Percentiles rank a stretch among this genome's conserved stretches.
Conservation (phyloP, 2,888 invertebrate species). For the Zelleria hepariella region DNA sequence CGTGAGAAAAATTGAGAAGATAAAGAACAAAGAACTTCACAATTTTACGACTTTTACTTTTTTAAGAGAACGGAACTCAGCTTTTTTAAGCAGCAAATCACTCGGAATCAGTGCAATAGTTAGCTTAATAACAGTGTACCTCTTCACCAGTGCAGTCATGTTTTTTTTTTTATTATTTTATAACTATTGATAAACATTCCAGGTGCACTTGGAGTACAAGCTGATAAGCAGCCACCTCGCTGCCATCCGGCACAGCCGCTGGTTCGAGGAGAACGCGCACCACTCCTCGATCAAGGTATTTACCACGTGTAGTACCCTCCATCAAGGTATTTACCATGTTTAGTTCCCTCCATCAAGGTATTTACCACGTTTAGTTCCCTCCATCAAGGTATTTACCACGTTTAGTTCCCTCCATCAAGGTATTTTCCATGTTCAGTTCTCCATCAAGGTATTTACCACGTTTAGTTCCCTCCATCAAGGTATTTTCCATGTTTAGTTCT, state of each 20-base stretch:
- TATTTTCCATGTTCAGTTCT: too few species aligned
- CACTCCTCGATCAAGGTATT: slow-evolving; percentile 92
- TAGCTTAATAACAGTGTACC: too few species aligned
- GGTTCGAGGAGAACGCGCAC: slow-evolving; percentile 98
- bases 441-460: background rate
- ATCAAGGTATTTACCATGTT: background rate
- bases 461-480: too few species aligned
- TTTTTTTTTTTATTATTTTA: background rate
- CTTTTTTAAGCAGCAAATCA: background rate
- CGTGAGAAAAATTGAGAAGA: too few species aligned
- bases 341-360: background rate
- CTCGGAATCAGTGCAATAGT: too few species aligned
- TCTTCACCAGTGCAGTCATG: background rate
- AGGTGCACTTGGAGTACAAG: slow-evolving; percentile 79
- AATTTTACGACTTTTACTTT: too few species aligned
- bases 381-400: background rate
- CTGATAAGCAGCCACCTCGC: slow-evolving; percentile 91
- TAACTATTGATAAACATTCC: slow-evolving; percentile 8
- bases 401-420: too few species aligned
- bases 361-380: too few species aligned
- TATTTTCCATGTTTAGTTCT: too few species aligned
- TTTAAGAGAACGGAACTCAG: too few species aligned
- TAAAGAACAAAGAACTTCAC: too few species aligned
- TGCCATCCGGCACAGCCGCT: slow-evolving; percentile 94
- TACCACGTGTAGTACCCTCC: background rate